These are phyloP conservation scores for Nomada goodeniana DNA, from an alignment of 2,888 invertebrate genomes.

Conservation along the genomic window DNA sequence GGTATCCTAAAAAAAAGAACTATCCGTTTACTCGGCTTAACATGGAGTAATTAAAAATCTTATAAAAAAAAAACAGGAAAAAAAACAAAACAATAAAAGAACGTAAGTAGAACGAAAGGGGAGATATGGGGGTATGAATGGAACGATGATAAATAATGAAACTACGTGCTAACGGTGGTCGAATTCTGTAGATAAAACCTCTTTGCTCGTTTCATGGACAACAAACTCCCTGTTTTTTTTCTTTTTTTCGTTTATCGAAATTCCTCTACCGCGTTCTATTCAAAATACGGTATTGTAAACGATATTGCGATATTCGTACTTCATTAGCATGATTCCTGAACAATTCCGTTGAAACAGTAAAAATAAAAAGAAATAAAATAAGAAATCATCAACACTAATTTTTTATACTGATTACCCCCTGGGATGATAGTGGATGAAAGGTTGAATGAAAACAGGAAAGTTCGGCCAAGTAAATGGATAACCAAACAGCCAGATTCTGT, in stretches of 20 bases:
- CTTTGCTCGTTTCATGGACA: neutral
- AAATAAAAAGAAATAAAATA: too few species aligned
- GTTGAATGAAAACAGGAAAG: constrained; percentile 16
- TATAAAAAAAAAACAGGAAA: constrained; percentile 2
- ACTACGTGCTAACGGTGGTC: constrained; percentile 11
- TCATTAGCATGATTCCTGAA: neutral
- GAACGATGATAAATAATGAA: constrained; percentile 7
- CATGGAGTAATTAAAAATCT: constrained; percentile 16
- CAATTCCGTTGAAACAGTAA: neutral
- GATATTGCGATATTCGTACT: neutral
- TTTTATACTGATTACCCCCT: neutral
- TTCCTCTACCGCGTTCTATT: neutral
- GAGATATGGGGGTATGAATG: neutral
- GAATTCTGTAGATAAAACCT: neutral
- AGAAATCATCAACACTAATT: neutral
- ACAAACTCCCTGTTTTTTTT: neutral
- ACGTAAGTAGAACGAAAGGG: neutral
- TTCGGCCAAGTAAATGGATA: constrained; percentile 54
- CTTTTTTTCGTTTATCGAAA: neutral
- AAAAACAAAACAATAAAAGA: neutral
- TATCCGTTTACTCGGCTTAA: constrained; percentile 46
- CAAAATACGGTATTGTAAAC: neutral
- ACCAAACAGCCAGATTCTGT: constrained; percentile 42
- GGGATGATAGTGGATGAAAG: constrained; percentile 12
- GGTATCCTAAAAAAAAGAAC: constrained; percentile 39